Evolutionary conservation across 1,140 invertebrate species (phyloP).

Genomic region (Nasonia vitripennis): DNA sequence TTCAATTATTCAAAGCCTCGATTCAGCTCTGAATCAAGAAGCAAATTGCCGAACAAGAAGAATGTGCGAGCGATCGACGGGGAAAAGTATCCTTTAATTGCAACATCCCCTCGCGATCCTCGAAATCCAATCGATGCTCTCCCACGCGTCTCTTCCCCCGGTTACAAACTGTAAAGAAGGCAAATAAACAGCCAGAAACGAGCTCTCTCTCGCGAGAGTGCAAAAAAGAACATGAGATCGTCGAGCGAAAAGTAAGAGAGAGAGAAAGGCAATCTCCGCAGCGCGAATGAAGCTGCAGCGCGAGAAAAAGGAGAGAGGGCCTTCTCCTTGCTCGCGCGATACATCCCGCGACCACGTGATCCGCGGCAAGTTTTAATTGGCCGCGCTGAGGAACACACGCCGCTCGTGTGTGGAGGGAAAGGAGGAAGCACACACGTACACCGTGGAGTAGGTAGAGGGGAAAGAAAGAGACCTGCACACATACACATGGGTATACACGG

Average conservation of each 20-base stretch:
- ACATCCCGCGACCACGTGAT: conserved; percentile 65
- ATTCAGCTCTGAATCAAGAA: background rate
- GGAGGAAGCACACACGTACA: conserved; percentile 54
- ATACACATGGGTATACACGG: conserved; percentile 37
- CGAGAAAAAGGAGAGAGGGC: conserved; percentile 34
- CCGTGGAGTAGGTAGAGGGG: conserved; percentile 55
- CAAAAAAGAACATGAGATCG: background rate
- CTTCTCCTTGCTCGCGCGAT: conserved; percentile 33
- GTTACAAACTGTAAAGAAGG: conserved; percentile 15
- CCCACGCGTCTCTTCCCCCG: conserved; percentile 26
- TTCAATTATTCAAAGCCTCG: background rate
- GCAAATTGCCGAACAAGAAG: too few relatives aligned
- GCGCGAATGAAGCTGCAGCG: background rate
- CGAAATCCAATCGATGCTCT: conserved; percentile 54
- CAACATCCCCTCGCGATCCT: conserved; percentile 20
- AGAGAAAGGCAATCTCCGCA: conserved; percentile 33
- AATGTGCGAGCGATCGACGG: too few relatives aligned
- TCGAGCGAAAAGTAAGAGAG: conserved; percentile 31
- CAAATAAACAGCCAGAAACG: conserved; percentile 11
- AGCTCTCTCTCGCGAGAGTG: too few relatives aligned
- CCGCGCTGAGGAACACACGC: conserved; percentile 55
- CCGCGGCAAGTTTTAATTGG: conserved; percentile 73
- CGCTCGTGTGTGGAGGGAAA: conserved; percentile 52
- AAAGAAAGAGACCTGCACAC: conserved; percentile 52
- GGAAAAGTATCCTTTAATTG: conserved; percentile 42